Conservation (phyloP, 1,140 invertebrate genomes). For the Melanaphis sacchari region DNA sequence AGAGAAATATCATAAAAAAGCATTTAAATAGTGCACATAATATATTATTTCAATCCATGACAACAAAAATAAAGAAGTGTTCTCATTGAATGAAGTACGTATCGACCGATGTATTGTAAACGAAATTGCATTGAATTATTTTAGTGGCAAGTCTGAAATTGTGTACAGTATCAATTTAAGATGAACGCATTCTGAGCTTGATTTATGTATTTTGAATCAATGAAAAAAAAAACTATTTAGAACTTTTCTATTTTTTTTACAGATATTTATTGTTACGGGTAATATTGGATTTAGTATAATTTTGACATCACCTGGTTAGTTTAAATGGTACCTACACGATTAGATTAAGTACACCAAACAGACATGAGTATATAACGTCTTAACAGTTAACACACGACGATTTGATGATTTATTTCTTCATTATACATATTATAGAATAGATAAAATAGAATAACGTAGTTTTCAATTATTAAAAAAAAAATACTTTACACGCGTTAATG, state of each 20-base stretch:
- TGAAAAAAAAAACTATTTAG: not conserved
- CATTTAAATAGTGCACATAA: not conserved
- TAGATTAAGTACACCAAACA: not conserved
- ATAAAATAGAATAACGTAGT: not conserved
- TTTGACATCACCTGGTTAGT: not conserved
- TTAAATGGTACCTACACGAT: too few relatives aligned
- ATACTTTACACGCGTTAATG: not conserved
- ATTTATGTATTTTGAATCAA: slow-evolving; percentile 1
- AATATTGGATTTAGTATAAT: not conserved
- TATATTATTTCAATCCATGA: not conserved
- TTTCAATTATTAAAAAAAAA: not conserved
- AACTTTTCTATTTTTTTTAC: not conserved
- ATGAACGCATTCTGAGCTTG: not conserved
- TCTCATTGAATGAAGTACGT: not conserved
- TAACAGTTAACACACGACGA: not conserved
- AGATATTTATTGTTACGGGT: not conserved
- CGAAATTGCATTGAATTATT: not conserved
- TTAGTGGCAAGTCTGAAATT: not conserved
- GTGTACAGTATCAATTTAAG: not conserved
- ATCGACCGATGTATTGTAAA: not conserved
- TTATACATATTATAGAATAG: not conserved
- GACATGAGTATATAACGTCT: not conserved
- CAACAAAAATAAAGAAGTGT: not conserved
- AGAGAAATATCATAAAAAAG: not conserved
- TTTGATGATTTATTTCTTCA: not conserved